Conservation (phyloP, 2,113 vertebrate genomes). For the Onychorhynchus coronatus region DNA sequence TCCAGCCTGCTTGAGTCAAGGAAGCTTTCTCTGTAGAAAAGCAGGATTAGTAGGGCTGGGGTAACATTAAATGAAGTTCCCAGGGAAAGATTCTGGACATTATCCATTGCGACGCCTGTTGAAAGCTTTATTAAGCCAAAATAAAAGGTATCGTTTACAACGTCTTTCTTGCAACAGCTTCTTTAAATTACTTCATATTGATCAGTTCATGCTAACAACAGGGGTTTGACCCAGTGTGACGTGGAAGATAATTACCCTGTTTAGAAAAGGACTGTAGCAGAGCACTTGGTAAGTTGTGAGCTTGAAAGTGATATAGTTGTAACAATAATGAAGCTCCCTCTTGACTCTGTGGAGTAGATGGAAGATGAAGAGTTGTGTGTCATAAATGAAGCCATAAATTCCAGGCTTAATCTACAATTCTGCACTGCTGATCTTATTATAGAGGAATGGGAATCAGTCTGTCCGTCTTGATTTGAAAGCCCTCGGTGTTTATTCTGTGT, state of each 20-base stretch:
- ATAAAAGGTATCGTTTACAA: background rate
- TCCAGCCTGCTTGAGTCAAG: background rate
- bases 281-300: background rate
- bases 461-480: background rate
- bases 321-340: background rate
- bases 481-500: background rate
- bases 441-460: background rate
- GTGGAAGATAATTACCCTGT: background rate
- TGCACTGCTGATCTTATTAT: background rate
- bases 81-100: background rate
- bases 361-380: background rate
- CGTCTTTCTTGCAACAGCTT: background rate
- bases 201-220: background rate
- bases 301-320: background rate
- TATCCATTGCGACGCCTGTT: background rate
- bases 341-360: background rate
- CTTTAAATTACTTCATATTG: background rate
- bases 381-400: background rate
- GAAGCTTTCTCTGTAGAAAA: background rate
- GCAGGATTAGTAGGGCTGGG: background rate
- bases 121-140: background rate
- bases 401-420: background rate
- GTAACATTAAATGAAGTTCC: background rate
- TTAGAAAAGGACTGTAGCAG: background rate
- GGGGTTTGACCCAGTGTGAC: background rate